phyloP scores from a whole-genome alignment of 2,797 vertebrate genomes.

The Sylvia borin region DNA sequence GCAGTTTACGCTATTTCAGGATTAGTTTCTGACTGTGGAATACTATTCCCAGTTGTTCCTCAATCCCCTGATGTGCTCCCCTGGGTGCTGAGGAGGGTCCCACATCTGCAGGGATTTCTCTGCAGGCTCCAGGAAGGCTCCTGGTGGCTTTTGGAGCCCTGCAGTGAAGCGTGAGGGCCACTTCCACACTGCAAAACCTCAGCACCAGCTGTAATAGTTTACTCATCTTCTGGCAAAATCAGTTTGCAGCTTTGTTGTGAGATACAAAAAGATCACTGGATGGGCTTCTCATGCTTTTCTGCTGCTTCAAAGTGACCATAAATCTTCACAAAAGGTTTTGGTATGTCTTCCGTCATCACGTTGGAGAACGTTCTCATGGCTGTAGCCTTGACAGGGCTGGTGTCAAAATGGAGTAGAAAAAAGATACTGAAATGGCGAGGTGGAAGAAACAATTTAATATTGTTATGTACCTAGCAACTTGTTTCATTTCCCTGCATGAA shows the following conservation, averaged over 20 bases:
- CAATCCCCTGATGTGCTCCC: neutral
- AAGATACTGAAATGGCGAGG: neutral
- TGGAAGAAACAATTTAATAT: neutral
- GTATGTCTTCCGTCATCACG: accelerated
- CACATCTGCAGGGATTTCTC: neutral
- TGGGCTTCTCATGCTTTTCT: neutral
- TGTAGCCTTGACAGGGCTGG: neutral
- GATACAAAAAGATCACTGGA: neutral
- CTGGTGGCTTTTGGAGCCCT: neutral
- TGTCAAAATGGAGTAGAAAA: neutral
- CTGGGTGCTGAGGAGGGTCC: neutral
- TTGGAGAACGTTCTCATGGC: neutral
- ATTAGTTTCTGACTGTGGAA: neutral
- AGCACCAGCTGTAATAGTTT: neutral
- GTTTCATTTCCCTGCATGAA: neutral
- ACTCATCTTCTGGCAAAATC: neutral
- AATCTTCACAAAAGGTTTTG: neutral
- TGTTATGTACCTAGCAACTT: neutral
- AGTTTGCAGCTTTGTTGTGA: neutral
- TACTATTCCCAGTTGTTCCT: neutral
- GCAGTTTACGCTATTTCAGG: neutral
- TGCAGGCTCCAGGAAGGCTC: neutral
- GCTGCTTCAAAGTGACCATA: neutral
- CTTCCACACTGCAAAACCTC: neutral
- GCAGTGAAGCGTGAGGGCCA: neutral